Conservation (phyloP, 2,797 vertebrate species). For the Antennarius maculatus region DNA sequence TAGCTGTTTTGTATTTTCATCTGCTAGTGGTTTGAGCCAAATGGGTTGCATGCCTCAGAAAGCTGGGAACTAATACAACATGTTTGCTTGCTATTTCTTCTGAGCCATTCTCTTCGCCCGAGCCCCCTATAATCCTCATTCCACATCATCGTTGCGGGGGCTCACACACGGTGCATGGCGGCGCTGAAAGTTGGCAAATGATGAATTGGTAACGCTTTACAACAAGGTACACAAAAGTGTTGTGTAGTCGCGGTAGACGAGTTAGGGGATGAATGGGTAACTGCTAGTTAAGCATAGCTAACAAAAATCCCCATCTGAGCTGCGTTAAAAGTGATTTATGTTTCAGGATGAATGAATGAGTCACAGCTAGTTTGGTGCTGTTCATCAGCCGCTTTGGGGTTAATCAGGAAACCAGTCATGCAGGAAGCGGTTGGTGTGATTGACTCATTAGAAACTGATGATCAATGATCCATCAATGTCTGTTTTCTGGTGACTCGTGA, state of each 20-base stretch:
- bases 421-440: no score
- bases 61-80: constrained; percentile 76
- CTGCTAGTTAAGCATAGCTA: background rate
- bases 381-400: no score
- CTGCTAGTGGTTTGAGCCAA: constrained; percentile 77
- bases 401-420: no score
- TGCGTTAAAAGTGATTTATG: no score
- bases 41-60: constrained; percentile 78
- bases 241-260: background rate
- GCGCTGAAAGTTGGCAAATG: constrained; percentile 25
- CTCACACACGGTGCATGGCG: constrained; percentile 29
- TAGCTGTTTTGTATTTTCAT: constrained; percentile 80
- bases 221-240: no score
- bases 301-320: background rate
- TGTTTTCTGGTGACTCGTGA: no score
- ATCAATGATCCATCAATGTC: no score
- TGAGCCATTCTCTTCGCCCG: constrained; percentile 47
- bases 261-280: background rate
- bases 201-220: constrained; percentile 8
- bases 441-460: no score
- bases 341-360: no score
- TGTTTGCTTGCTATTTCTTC: constrained; percentile 63
- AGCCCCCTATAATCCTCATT: constrained; percentile 57
- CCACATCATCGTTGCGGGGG: constrained; percentile 46
- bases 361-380: no score